These are phyloP conservation scores for Mirounga angustirostris DNA, from an alignment of 2,113 vertebrate genomes.

Conservation along the genomic window DNA sequence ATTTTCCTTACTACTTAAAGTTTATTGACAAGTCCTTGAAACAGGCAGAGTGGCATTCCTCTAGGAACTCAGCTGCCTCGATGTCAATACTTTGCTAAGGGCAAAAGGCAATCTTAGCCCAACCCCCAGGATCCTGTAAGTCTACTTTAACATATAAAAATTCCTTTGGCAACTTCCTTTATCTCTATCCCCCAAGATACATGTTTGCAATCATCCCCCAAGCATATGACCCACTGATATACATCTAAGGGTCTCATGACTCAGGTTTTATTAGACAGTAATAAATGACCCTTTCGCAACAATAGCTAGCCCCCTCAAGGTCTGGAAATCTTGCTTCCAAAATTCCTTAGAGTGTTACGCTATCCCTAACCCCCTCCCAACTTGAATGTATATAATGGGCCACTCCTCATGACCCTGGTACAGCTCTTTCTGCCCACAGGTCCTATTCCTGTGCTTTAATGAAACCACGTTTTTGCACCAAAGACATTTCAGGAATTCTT, in stretches of 20 bases:
- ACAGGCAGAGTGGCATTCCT: not conserved
- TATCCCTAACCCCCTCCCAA: not conserved
- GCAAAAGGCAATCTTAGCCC: not conserved
- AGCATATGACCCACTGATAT: not conserved
- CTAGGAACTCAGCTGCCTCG: not conserved
- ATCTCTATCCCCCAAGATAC: not conserved
- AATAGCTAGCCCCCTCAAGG: not conserved
- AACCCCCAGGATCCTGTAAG: not conserved
- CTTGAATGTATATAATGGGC: not conserved
- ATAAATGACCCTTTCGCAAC: not conserved
- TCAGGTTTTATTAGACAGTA: not conserved
- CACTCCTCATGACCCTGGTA: not conserved
- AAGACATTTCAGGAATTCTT: not conserved
- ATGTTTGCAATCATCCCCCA: not conserved
- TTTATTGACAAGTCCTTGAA: not conserved
- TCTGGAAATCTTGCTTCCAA: not conserved
- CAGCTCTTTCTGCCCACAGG: not conserved
- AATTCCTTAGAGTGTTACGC: not conserved
- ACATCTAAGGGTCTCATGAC: not conserved
- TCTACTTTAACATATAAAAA: not conserved
- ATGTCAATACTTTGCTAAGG: not conserved
- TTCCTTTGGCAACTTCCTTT: not conserved
- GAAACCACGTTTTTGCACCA: not conserved
- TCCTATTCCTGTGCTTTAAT: not conserved
- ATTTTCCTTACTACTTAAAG: not conserved